Evolutionary conservation across 2,797 vertebrate species (phyloP), one percentile per base, ranked within the genome.

Genomic region (Euphonia xanthogaster): DNA sequence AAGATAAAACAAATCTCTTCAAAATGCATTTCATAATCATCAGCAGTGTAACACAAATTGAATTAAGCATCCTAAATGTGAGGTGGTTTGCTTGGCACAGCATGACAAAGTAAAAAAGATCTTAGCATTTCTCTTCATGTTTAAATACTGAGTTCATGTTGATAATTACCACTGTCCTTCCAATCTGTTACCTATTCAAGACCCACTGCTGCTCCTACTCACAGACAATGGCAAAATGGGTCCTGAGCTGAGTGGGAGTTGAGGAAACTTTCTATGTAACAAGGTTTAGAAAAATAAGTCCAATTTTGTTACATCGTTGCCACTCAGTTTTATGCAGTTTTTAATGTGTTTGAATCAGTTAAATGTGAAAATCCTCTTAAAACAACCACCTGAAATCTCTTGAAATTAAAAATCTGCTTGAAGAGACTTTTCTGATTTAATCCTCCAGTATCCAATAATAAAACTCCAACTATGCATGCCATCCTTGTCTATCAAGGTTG

Each of bases 111-210:
- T 82, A 65, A 57, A 78, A 94, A 76, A 79, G n/a, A 55, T 66
- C 63, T 75, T 57, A 78, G 67, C 28, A 72, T 93, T 93, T 74
- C 72, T 86, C 45, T 84, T 82, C 24, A 35, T 90, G 53, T 84
- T 90, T 84, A 82, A 90, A 83, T 73, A 77, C 60, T 74, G 77
- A 63, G 47, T 51, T 93, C 78, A 65, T 1, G 5, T 50, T 2
- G 33, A 65, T 93, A 76, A 91, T 92, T 95, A 94, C 68, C 70
- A 67, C 77, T 84, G 73, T 75, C 67, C 33, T 82, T 93, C 68
- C 72, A 91, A 60, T 89, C 72, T 89, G 90, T 80, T 95, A 45
- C 53, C 31, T 8, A 9, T 81, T 86, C 78, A 72, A 83, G 77
- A 86, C 51, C 48, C 73, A 47, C 73, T 91, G 22, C 78, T 73